Base-by-base conservation (phyloP, 2,797 vertebrate genomes). In the Pantherophis vulpinus region DNA sequence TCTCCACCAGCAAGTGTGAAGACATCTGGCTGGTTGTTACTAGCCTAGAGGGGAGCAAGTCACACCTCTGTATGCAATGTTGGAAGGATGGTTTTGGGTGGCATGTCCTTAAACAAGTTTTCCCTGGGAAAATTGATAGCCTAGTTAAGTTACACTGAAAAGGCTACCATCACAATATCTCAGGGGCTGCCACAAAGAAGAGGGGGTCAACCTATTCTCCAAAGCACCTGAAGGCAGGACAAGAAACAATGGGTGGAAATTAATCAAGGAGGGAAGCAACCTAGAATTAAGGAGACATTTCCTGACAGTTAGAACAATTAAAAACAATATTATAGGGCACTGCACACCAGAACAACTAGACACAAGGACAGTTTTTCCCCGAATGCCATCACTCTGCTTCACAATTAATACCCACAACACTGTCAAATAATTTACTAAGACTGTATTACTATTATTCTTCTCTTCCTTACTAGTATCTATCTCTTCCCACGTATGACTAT, bases 61-160 rank as follows among this genome's bases (percentile, higher is more conserved):
- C 91, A 88, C 94, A 93, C 87, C 42, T 96, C 96, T 92, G 94
- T 58, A 95, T 97, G 96, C 96, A 96, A 87, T 93, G 90, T 93
- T 93, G 94, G 94, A 59, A 96, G 94, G 95, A 93, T 95, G 96
- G 92, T 87, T 96, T 96, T 95, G 93, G 95, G 93, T 23, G 20
- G n/a, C 1, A 66, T 70, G 95, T 90, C 96, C 96, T 96, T 97
- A 95, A 92, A 92, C 92, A 95, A 92, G 2, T 74, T 97, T 95
- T 92, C 93, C 12, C 0, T 93, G 87, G 70, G 96, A 63, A 96
- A 94, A 95, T 97, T 92, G 95, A 96, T 96, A 95, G 79, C 94
- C 90, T 94, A 91, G 79, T 90, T 90, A 94, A 94, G 92, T 86
- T 87, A 3, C 56, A 86, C 51, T 89, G 51, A 88, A 66, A 90